A percentile compares a stretch with the other conserved stretches of the same genome.
These are phyloP conservation scores for Sebastes elongatus DNA, from an alignment of 2,797 vertebrate species.

Conservation along the genomic window DNA sequence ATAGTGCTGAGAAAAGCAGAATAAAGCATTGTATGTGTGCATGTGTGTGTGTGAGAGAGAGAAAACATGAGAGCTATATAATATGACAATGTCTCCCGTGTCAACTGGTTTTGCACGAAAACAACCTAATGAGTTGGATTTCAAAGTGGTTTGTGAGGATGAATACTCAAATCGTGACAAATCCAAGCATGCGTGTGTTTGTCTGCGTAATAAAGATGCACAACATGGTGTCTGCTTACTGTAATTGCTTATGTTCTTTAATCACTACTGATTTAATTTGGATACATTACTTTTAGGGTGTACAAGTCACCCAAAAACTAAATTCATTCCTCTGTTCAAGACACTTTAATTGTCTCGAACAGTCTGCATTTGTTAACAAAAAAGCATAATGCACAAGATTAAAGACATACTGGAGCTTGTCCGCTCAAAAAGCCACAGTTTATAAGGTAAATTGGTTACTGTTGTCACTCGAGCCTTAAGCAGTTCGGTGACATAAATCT, in stretches of 20 bases:
- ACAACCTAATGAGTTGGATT: conserved; percentile 18
- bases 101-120: conserved; percentile 22
- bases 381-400: neutral
- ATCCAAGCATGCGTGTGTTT: neutral
- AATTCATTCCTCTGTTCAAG: neutral
- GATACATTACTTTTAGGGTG: conserved; percentile 2
- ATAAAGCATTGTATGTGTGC: conserved; percentile 20
- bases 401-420: neutral
- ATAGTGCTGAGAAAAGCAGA: conserved; percentile 53
- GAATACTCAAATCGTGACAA: neutral
- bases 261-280: conserved; percentile 16
- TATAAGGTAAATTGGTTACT: conserved; percentile 3
- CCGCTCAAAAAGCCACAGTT: neutral
- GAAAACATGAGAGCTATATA: conserved; percentile 3
- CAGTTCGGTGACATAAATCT: conserved; percentile 5
- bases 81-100: conserved; percentile 6
- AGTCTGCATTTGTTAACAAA: neutral
- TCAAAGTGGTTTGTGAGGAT: conserved; percentile 1
- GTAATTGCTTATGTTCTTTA: conserved; percentile 2
- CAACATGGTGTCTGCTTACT: neutral
- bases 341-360: neutral
- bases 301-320: neutral
- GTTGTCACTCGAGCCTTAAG: conserved; percentile 20
- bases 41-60: neutral
- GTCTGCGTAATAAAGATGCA: neutral